These are phyloP conservation scores for Melanerpes aurifrons DNA, from an alignment of 2,113 vertebrate species.

Conservation along the genomic window DNA sequence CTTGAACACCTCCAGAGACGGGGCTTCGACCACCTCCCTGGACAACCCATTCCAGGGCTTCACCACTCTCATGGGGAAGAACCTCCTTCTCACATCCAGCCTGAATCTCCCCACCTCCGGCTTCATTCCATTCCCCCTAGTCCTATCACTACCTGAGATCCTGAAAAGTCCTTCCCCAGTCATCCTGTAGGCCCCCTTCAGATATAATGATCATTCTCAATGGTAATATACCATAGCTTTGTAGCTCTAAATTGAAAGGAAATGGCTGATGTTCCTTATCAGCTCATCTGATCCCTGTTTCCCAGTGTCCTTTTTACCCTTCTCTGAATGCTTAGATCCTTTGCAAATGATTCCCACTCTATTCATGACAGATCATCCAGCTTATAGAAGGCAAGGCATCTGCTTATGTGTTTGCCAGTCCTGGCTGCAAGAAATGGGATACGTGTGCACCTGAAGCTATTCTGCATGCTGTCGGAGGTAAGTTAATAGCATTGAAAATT, in stretches of 20 bases:
- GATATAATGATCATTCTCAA: background rate
- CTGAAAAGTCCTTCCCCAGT: too few species aligned
- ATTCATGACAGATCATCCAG: constrained; percentile 87
- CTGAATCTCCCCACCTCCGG: too few species aligned
- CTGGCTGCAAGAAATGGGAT: constrained; percentile 98
- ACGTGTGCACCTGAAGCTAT: constrained; percentile 96
- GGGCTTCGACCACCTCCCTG: too few species aligned
- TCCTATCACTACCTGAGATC: too few species aligned
- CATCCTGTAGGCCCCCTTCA: too few species aligned
- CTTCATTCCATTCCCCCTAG: too few species aligned
- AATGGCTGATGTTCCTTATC: background rate
- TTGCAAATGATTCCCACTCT: background rate
- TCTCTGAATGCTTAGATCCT: background rate
- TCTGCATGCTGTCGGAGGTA: constrained; percentile 93
- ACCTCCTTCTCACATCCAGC: too few species aligned
- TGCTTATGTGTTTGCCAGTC: constrained; percentile 96
- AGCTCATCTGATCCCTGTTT: background rate
- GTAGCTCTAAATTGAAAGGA: background rate
- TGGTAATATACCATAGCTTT: background rate
- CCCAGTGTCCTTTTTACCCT: background rate
- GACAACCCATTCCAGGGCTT: too few species aligned
- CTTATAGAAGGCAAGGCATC: constrained; percentile 95
- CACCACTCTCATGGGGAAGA: too few species aligned
- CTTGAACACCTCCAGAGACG: too few species aligned
- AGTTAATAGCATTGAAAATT: constrained; percentile 23